Base-by-base conservation (phyloP, 2,888 invertebrate genomes). In the Sarcophaga variegata region DNA sequence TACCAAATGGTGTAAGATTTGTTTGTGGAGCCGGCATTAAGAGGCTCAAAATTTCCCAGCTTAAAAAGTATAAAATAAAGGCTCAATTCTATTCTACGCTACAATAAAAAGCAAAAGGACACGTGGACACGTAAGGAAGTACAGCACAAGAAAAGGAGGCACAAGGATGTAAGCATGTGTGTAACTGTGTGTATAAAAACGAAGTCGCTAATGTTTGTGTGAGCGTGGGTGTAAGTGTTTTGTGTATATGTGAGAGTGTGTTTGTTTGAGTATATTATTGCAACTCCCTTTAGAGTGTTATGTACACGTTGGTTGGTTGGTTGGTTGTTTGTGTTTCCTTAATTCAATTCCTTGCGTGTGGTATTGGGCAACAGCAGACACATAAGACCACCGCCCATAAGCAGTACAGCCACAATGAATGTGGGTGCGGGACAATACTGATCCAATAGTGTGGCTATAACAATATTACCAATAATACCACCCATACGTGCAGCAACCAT, bases 391-490 rank as follows among this genome's bases (percentile, higher is more conserved):
- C 98, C 98, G 91, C 97, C 95, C 90, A 97, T 96, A 88, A 98
- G 95, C 88, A 98, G 95, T 49, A 95, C 95, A 88, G 98, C 97
- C 72, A 98, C 97, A 89, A 98, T 97, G 93, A 98, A 97, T 89
- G 98, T 97, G 77, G 98, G 98, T 88, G 98, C 97, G 60, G 97
- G 97, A 94, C 98, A 98, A 94, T 97, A 97, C 89, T 96, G 94
- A 94, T 98, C 98, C 89, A 98, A 94, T 79, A 98, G 94, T 87
- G 96, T 96, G 47, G 98, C 98, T 90, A 98, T 98, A 84, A 97
- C 97, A 90, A 98, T 93, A 88, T 94, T 94, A 71, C 94, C 94
- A 89, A 96, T 95, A 91, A 98, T 98, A 89, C 98, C 98, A 81
- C 89, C 98, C 86, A 98, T 94, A 82, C 98, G 95, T 45, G 97